phyloP scores from a whole-genome alignment of 2,888 invertebrate genomes.

The Prenolepis imparis region DNA sequence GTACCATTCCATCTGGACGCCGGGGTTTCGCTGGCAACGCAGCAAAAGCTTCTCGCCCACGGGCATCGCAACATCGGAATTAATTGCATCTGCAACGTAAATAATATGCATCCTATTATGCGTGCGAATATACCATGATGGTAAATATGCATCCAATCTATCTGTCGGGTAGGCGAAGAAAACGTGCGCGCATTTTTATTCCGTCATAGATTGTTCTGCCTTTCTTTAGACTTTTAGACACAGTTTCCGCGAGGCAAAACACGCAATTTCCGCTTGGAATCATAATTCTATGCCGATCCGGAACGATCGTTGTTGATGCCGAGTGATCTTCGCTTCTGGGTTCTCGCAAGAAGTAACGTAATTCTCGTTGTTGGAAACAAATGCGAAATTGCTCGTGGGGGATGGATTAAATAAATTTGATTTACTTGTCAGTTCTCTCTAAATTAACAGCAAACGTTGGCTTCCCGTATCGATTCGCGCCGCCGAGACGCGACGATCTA shows the following conservation, averaged over 20 bases:
- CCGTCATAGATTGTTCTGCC: neutral
- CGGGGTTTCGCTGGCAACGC: slow-evolving; percentile 76
- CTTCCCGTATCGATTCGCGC: slow-evolving; percentile 17
- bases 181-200: neutral
- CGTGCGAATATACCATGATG: neutral
- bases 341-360: neutral
- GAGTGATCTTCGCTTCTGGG: neutral
- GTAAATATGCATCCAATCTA: slow-evolving; percentile 5
- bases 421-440: neutral
- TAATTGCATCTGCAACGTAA: slow-evolving; percentile 64
- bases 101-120: neutral
- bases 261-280: neutral
- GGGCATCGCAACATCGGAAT: slow-evolving; percentile 75
- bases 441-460: neutral
- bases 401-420: slow-evolving; percentile 5
- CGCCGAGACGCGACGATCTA: slow-evolving; percentile 39
- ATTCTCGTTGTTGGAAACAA: neutral
- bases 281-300: neutral
- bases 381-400: neutral
- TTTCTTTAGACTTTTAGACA: slow-evolving; percentile 13
- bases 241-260: slow-evolving; percentile 14
- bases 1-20: slow-evolving; percentile 80
- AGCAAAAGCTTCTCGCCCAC: slow-evolving; percentile 80
- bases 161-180: neutral
- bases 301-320: neutral